Conservation (phyloP, 2,797 vertebrate species). For the Sus cebifrons region DNA sequence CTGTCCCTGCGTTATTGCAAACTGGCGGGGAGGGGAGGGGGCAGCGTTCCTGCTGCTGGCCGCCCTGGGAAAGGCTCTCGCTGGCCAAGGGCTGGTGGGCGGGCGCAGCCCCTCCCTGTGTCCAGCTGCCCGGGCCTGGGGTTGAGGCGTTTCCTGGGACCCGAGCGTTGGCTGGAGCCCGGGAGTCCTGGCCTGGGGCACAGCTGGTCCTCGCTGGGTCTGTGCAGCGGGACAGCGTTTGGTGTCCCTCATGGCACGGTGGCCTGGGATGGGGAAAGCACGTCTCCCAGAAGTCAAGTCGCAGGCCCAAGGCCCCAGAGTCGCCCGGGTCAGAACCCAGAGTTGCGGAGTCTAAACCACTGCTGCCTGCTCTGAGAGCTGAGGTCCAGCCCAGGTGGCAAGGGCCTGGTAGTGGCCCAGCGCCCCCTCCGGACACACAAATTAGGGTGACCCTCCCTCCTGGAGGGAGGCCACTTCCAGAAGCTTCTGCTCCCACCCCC, state of each 20-base stretch:
- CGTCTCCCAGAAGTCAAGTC: not conserved
- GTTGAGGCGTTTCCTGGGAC: not conserved
- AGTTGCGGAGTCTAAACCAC: fast-evolving
- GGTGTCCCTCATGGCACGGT: fast-evolving
- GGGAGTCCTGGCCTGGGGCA: fast-evolving
- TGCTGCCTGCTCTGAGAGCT: fast-evolving
- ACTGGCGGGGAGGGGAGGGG: not conserved
- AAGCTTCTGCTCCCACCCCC: not conserved
- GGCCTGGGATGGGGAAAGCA: not conserved
- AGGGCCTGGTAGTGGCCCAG: too few relatives aligned
- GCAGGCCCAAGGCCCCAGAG: not conserved
- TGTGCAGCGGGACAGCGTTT: fast-evolving
- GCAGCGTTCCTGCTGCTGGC: not conserved
- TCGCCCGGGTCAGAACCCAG: not conserved
- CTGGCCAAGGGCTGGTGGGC: fast-evolving
- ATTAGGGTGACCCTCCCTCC: not conserved
- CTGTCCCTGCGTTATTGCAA: not conserved
- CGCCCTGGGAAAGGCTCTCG: not conserved
- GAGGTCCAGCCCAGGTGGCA: fast-evolving
- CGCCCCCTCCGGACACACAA: not conserved
- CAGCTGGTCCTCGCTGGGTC: fast-evolving
- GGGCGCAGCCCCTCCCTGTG: fast-evolving
- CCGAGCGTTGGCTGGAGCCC: fast-evolving
- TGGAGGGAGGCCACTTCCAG: fast-evolving
- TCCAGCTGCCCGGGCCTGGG: fast-evolving